Conservation (phyloP, 1,140 invertebrate genomes). For the Magallana angulata region DNA sequence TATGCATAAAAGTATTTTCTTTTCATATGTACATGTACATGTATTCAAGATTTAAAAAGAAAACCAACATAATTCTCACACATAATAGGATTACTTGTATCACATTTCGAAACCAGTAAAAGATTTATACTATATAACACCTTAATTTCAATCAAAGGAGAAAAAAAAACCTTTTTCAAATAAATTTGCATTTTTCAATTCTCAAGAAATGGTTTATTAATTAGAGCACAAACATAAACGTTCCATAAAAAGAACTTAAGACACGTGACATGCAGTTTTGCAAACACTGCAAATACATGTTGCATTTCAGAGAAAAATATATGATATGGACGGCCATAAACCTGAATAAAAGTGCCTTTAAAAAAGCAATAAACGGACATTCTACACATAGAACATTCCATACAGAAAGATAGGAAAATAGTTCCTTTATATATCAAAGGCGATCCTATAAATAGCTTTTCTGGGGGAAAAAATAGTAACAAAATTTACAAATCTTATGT, state of each 20-base stretch:
- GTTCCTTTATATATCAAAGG: slow-evolving; percentile 9
- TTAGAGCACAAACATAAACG: too few species aligned
- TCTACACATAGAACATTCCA: not conserved
- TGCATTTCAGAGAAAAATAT: not conserved
- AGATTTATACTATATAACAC: too few species aligned
- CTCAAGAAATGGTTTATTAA: too few species aligned
- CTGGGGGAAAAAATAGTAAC: not conserved
- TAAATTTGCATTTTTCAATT: too few species aligned
- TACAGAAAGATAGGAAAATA: slow-evolving; percentile 11
- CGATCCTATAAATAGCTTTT: not conserved
- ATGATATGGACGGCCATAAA: not conserved
- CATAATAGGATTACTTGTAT: too few species aligned
- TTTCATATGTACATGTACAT: too few species aligned
- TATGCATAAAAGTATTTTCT: too few species aligned
- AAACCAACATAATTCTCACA: too few species aligned
- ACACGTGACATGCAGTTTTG: not conserved
- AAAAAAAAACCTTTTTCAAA: too few species aligned
- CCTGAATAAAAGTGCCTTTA: not conserved
- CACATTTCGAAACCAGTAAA: too few species aligned
- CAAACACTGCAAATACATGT: not conserved
- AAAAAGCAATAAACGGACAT: slow-evolving; percentile 3
- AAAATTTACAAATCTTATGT: not conserved
- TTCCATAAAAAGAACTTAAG: not conserved
- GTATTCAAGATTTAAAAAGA: too few species aligned
- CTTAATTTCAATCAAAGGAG: too few species aligned